Conservation (phyloP, 1,140 invertebrate genomes). For the Drusus annulatus region DNA sequence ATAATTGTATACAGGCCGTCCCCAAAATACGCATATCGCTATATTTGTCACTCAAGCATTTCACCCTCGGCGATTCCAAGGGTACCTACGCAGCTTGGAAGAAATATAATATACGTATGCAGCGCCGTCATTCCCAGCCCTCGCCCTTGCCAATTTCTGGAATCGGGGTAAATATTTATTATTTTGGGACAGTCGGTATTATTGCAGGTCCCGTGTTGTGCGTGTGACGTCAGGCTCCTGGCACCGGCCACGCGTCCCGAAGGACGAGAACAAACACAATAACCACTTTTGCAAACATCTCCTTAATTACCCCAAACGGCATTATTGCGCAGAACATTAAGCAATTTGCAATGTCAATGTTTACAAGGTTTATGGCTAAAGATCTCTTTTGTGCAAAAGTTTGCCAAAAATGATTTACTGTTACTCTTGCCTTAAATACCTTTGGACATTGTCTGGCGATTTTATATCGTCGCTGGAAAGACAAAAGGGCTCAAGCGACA, state of each 20-base stretch:
- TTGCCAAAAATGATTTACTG: no score
- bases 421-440: no score
- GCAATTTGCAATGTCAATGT: slow-evolving; percentile 30
- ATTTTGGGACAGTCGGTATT: slow-evolving; percentile 23
- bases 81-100: no score
- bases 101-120: no score
- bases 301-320: slow-evolving; percentile 13
- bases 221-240: background rate
- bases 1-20: no score
- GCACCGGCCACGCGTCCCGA: slow-evolving; percentile 44
- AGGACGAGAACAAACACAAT: slow-evolving; percentile 37
- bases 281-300: slow-evolving; percentile 27
- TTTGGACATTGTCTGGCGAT: no score
- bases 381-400: no score
- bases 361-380: slow-evolving; percentile 4
- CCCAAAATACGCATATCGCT: no score
- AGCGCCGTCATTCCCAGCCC: background rate
- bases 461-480: no score
- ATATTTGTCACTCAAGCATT: no score
- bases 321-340: background rate
- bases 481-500: no score
- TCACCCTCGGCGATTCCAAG: no score
- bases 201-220: background rate
- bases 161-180: slow-evolving; percentile 54
- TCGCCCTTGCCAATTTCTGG: slow-evolving; percentile 28